Evolutionary conservation across 2,113 vertebrate genomes (phyloP).

Genomic region (Otocyon megalotis): DNA sequence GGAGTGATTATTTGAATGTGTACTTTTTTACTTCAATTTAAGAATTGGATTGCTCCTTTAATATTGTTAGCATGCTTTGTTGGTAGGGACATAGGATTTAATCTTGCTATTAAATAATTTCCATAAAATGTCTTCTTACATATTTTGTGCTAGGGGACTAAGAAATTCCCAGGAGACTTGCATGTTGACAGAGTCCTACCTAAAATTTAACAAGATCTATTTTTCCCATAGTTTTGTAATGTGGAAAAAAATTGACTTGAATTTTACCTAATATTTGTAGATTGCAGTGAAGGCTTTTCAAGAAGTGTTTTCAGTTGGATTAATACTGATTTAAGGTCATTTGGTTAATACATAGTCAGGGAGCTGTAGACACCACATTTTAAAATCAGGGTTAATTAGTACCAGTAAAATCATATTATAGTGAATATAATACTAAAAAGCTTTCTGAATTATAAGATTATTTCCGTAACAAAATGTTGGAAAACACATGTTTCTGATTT

Average conservation of each 20-base stretch:
- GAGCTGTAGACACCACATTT: constrained; percentile 56
- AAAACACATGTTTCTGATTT: constrained; percentile 74
- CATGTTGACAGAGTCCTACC: constrained; percentile 35
- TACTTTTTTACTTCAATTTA: not conserved
- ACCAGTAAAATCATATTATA: constrained; percentile 66
- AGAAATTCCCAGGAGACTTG: not conserved
- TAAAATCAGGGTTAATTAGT: constrained; percentile 71
- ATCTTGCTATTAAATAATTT: constrained; percentile 40
- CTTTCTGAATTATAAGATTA: constrained; percentile 58
- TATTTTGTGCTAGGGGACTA: not conserved
- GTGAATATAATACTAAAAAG: constrained; percentile 57
- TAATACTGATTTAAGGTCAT: constrained; percentile 62
- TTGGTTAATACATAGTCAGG: constrained; percentile 70
- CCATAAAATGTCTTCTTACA: constrained; percentile 18
- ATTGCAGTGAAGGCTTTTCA: constrained; percentile 25
- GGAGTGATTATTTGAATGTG: not conserved
- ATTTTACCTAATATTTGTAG: constrained; percentile 59
- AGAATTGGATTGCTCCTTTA: not conserved
- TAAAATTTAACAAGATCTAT: constrained; percentile 52
- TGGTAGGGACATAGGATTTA: not conserved
- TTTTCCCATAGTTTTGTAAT: constrained; percentile 58
- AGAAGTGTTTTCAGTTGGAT: constrained; percentile 55
- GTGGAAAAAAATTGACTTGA: constrained; percentile 51
- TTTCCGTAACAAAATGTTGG: constrained; percentile 69
- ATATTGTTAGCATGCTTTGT: not conserved